phyloP scores from a whole-genome alignment of 2,113 vertebrate species.

The Talpa occidentalis region DNA sequence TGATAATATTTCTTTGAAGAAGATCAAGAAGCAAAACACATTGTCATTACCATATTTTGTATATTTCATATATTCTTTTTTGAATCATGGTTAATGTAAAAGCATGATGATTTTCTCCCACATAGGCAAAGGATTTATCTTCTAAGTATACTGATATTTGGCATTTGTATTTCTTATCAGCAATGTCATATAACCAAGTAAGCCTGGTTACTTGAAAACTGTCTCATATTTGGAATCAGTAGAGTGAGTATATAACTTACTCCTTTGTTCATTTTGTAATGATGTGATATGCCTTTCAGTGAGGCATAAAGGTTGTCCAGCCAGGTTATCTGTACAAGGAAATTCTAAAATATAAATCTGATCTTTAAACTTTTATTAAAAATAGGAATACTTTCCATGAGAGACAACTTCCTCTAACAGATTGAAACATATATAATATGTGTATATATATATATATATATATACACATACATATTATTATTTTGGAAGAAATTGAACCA shows the following conservation, averaged over 20 bases:
- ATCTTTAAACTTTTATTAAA: conserved; percentile 20
- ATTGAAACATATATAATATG: background rate
- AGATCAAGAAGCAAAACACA: background rate
- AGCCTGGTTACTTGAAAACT: background rate
- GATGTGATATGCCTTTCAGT: background rate
- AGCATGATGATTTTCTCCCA: background rate
- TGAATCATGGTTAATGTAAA: conserved; percentile 20
- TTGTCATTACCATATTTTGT: background rate
- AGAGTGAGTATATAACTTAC: background rate
- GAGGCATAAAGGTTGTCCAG: background rate
- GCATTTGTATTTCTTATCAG: conserved; percentile 47
- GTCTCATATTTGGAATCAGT: background rate
- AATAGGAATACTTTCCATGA: background rate
- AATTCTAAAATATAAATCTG: background rate
- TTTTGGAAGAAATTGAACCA: background rate
- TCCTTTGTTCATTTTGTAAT: background rate
- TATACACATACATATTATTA: background rate
- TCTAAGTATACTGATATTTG: background rate
- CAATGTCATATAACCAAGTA: background rate
- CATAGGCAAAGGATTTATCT: conserved; percentile 26
- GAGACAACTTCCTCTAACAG: background rate
- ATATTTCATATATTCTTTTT: conserved; percentile 30
- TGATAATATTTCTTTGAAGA: background rate
- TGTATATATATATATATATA: too few relatives aligned
- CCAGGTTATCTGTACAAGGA: background rate